Base-by-base conservation (phyloP, 1,140 invertebrate genomes). In the Cydia pomonella region DNA sequence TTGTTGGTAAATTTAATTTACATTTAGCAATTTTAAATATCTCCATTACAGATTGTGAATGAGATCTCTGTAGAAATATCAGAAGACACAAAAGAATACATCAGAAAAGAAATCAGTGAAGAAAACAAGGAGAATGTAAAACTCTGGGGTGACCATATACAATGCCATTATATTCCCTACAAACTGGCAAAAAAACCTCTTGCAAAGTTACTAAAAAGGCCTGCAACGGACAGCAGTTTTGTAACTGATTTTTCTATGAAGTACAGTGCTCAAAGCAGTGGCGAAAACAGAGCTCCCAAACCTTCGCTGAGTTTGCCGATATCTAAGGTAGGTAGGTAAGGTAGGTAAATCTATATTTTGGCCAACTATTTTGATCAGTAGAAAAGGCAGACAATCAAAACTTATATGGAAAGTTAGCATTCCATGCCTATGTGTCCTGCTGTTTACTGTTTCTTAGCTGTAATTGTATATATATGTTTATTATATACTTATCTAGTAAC, bases 241-340 rank as follows among this genome's bases (percentile, higher is more conserved):
- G 90, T 93, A 2, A 88, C 82, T 33, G 90, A 91, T 73, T 93
- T 94, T 79, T 91, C 90, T 69, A 93, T 93, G 93, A 93, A 93
- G 80, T 94, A 93, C 47, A 77, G 18, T 53, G 75, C 63, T 33
- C 75, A 76, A 41, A 77, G 80, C 77, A n/a, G 66, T 71, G 62
- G 75, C n/a, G 12, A 73, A 75, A 38, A 64, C 69, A 76, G 41
- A 72, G 76, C 74, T 73, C 72, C 69, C 69, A 88, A 87, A 82
- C 72, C 82, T 74, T 38, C 2, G 25, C 69, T 38, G 18, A 77
- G 80, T 74, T 53, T 3, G 25, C 73, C 50, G 23, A 76, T 76
- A 73, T 79, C 80, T 33, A 84, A 82, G 79, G 83, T 88, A 82
- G 80, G 76, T 82, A n/a, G n/a, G n/a, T n/a, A n/a, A n/a, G n/a